Evolutionary conservation across 2,113 vertebrate species (phyloP), one percentile per base, ranked within the genome.

Genomic region (Zosterops borbonicus): DNA sequence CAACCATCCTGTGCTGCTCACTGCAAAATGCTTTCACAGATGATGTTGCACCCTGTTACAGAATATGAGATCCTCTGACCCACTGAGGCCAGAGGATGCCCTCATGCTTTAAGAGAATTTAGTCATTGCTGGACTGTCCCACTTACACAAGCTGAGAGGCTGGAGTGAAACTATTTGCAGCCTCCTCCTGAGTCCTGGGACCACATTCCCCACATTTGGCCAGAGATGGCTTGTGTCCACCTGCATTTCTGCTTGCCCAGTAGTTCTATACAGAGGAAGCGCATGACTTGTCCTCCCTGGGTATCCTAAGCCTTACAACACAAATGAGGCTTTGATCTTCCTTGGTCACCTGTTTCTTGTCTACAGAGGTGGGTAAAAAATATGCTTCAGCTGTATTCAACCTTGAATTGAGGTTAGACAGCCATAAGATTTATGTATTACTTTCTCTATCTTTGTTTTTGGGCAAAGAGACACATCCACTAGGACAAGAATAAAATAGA

Each of bases 11-110:
- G 33, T 21, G 33, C 13, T 58, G 13, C 39, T 67, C 41, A 41
- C 33, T n/a, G 41, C 44, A 79, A 75, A 90, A 68, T 1, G 5
- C 14, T 60, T 67, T 37, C 56, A 56, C 27, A 78, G 50, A 9
- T 44, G 44, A 70, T 15, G 17, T 14, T 52, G 22, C 44, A 23
- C 2, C 5, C 10, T 49, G 6, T 17, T 31, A 18, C 0, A 2
- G 27, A 13, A 56, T 47, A 11, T 14, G 23, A 28, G 15, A 80
- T 7, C 44, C 44, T 73, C 53, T 1, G 0, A 46, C 21, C 27
- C 29, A 41, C 0, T 33, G 24, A 86, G 23, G 56, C 11, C 37
- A 56, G 39, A 35, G 37, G 21, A 83, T 2, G 5, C 20, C 12
- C 6, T 47, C 1, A 0, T 24, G 15, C 35, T 68, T 47, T 25